Percentiles rank a stretch among this genome's conserved stretches.
These are phyloP conservation scores for Girardinichthys multiradiatus DNA, from an alignment of 2,113 vertebrate species.

Conservation along the genomic window DNA sequence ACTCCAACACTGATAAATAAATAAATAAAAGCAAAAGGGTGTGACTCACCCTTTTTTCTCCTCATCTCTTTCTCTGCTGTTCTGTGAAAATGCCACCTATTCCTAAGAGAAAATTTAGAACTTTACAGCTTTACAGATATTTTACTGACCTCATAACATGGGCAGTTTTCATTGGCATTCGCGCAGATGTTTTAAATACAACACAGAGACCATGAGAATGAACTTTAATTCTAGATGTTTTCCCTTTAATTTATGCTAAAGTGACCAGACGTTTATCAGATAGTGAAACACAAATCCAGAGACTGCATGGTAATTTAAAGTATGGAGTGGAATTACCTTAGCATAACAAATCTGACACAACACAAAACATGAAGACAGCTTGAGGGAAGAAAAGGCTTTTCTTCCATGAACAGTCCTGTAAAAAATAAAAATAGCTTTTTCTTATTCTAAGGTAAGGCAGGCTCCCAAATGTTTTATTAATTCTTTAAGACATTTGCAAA, in stretches of 20 bases:
- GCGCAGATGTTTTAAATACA: not conserved
- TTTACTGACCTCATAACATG: constrained; percentile 20
- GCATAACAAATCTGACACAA: no score
- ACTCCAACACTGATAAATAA: not conserved
- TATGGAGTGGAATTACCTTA: no score
- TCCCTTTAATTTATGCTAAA: not conserved
- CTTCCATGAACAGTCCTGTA: not conserved
- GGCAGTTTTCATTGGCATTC: not conserved
- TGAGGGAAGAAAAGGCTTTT: no score
- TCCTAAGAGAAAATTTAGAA: constrained; percentile 11
- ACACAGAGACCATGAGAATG: not conserved
- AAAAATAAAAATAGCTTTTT: constrained; percentile 13
- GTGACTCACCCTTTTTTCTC: not conserved
- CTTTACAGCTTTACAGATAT: constrained; percentile 1
- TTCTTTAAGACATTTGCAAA: constrained; percentile 37
- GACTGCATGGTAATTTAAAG: no score
- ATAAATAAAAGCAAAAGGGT: not conserved
- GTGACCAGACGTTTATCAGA: no score
- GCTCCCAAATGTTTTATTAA: constrained; percentile 1
- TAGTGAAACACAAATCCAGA: not conserved
- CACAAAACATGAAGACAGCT: no score
- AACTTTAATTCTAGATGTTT: not conserved
- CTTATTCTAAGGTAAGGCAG: constrained; percentile 12
- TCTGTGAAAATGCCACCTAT: not conserved
- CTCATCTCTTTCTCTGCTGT: not conserved